Percentiles rank a stretch among this genome's conserved stretches.
phyloP scores from a whole-genome alignment of 2,797 vertebrate species.

The Pantherophis alleghaniensis region DNA sequence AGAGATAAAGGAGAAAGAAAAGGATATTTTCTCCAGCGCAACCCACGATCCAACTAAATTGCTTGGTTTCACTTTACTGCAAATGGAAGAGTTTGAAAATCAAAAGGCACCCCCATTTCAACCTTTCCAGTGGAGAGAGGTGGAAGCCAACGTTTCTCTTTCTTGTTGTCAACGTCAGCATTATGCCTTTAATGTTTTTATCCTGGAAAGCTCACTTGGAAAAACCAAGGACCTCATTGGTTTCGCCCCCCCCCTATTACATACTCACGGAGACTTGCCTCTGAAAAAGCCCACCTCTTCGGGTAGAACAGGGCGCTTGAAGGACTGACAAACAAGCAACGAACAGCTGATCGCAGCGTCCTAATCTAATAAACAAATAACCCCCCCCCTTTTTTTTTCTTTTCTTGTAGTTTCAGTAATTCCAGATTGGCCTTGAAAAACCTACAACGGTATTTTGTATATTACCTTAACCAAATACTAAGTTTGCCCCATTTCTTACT shows the following conservation, averaged over 20 bases:
- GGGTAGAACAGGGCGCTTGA: background rate
- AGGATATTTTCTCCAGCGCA: background rate
- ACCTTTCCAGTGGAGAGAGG: background rate
- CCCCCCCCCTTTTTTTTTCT: background rate
- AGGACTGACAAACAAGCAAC: background rate
- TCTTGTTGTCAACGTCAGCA: background rate
- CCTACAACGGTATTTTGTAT: background rate
- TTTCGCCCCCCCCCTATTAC: background rate
- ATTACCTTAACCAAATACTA: no score
- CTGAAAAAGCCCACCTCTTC: background rate
- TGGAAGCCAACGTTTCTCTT: background rate
- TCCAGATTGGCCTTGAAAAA: background rate
- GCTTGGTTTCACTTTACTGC: background rate
- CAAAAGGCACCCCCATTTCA: background rate
- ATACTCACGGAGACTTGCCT: background rate
- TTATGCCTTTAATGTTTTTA: background rate
- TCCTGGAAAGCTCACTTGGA: background rate
- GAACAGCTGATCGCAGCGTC: background rate
- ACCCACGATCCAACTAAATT: background rate
- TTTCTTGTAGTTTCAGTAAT: background rate
- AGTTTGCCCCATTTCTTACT: background rate
- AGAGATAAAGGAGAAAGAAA: background rate
- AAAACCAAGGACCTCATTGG: background rate
- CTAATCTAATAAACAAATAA: background rate
- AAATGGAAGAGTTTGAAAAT: background rate